Conservation (phyloP, 2,113 vertebrate genomes). For the Puntigrus tetrazona region DNA sequence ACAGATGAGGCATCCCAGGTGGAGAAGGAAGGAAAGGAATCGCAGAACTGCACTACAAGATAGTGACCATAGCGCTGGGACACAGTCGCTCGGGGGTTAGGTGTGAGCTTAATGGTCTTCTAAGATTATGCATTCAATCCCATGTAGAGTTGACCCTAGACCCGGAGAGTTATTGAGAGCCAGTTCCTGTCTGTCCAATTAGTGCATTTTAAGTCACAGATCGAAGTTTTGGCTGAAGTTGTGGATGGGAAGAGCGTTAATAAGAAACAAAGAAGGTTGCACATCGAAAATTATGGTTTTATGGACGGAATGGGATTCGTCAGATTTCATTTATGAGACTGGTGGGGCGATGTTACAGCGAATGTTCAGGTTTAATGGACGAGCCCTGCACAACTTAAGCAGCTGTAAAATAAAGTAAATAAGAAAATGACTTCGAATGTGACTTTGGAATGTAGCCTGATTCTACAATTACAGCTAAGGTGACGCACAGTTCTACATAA, state of each 20-base stretch:
- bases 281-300: slow-evolving; percentile 9
- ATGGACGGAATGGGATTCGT: neutral
- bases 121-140: neutral
- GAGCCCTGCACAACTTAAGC: neutral
- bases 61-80: neutral
- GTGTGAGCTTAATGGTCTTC: neutral
- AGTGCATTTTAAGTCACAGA: neutral
- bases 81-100: neutral
- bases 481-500: neutral
- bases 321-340: slow-evolving; percentile 19
- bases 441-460: neutral
- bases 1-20: slow-evolving; percentile 29
- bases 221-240: neutral
- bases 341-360: neutral
- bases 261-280: neutral
- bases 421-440: neutral
- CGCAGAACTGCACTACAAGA: neutral
- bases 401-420: slow-evolving; percentile 11
- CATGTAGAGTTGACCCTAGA: neutral
- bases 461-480: neutral
- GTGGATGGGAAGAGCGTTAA: neutral
- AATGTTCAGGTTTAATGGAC: neutral
- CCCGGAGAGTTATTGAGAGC: neutral
- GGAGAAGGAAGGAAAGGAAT: neutral
- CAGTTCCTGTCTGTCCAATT: neutral